Conservation (phyloP, 2,113 vertebrate species). For the Hipposideros armiger region DNA sequence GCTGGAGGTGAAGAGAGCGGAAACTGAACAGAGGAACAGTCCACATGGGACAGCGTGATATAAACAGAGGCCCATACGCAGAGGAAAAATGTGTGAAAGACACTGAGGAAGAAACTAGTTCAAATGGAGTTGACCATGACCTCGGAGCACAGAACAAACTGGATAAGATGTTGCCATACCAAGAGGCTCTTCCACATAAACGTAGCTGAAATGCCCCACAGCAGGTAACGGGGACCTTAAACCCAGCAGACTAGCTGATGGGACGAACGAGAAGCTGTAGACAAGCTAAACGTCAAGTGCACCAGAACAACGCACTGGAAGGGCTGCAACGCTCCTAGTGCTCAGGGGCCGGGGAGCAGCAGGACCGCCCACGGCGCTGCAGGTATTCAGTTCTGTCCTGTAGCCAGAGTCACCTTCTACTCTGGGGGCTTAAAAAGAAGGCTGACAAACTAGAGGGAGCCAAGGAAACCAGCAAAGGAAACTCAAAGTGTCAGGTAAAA, state of each 20-base stretch:
- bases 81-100: background rate
- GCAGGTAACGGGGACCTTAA: background rate
- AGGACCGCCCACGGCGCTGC: background rate
- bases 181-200: background rate
- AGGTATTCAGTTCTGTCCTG: background rate
- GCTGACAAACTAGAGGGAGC: background rate
- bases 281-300: background rate
- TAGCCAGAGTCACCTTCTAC: background rate
- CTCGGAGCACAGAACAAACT: background rate
- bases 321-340: background rate
- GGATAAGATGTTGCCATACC: background rate
- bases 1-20: background rate
- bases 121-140: background rate
- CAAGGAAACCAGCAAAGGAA: background rate
- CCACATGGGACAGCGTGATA: fast-evolving
- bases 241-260: background rate
- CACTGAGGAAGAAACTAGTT: background rate
- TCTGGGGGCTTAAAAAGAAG: background rate
- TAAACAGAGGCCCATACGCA: background rate
- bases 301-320: background rate
- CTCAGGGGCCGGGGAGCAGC: background rate
- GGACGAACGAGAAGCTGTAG: background rate
- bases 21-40: background rate
- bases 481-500: background rate
- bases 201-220: background rate